Percentiles rank a stretch among this genome's conserved stretches.
phyloP scores from a whole-genome alignment of 2,797 vertebrate genomes.

The Gambusia yucatana region DNA sequence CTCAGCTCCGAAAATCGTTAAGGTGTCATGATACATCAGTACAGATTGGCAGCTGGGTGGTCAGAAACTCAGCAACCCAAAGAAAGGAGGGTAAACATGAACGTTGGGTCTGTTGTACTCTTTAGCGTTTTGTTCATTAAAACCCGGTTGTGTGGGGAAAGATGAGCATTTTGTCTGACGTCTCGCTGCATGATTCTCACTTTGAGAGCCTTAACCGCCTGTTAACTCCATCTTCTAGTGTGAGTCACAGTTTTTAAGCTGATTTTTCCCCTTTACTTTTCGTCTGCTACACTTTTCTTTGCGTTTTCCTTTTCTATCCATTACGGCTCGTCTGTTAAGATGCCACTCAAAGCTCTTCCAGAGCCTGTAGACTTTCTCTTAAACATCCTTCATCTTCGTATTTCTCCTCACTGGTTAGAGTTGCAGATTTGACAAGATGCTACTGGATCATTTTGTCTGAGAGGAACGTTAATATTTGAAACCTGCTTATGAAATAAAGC shows the following conservation, averaged over 20 bases:
- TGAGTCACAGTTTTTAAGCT: constrained; percentile 31
- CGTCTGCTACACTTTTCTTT: constrained; percentile 56
- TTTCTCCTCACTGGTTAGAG: constrained; percentile 27
- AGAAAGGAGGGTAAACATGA: neutral
- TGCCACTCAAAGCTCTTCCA: constrained; percentile 18
- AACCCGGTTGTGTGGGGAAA: neutral
- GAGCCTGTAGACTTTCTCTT: constrained; percentile 21
- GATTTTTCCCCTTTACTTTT: constrained; percentile 27
- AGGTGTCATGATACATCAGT: neutral
- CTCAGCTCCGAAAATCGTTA: neutral
- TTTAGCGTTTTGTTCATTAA: neutral
- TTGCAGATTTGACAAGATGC: constrained; percentile 69
- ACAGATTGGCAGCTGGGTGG: neutral
- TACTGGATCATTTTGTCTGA: constrained; percentile 76
- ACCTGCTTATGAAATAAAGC: constrained; percentile 77
- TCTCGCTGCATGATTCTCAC: constrained; percentile 11
- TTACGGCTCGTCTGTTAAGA: constrained; percentile 16
- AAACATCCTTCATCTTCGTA: constrained; percentile 18
- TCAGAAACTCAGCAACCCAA: neutral
- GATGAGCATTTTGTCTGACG: neutral
- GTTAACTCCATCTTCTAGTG: constrained; percentile 37
- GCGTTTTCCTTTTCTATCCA: constrained; percentile 36
- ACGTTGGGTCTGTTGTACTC: neutral
- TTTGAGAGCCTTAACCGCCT: constrained; percentile 1
- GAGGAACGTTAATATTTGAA: constrained; percentile 71